Conservation (phyloP, 2,113 vertebrate species). For the Petaurus breviceps region DNA sequence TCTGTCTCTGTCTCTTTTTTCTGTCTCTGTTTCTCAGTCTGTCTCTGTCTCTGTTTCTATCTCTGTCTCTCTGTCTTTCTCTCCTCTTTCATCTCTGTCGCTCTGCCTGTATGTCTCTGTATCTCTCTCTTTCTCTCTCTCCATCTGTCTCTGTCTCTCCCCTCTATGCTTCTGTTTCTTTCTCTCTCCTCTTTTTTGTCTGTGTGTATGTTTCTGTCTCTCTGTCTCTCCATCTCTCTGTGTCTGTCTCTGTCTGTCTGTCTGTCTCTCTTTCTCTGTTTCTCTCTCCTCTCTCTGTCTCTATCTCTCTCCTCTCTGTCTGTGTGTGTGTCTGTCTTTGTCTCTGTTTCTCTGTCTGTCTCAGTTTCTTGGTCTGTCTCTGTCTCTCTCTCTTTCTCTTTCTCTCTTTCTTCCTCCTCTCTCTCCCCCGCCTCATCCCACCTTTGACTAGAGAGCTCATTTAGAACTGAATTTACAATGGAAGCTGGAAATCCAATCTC, state of each 20-base stretch:
- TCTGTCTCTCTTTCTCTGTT: not conserved
- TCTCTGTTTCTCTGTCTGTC: too few relatives aligned
- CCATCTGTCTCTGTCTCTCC: too few relatives aligned
- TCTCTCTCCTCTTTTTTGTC: not conserved
- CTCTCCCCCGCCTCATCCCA: slow-evolving; percentile 10
- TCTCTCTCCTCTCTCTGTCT: not conserved
- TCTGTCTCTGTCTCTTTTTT: not conserved
- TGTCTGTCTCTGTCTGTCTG: not conserved
- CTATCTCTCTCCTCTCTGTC: not conserved
- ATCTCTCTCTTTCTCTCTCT: too few relatives aligned
- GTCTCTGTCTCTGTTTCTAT: not conserved
- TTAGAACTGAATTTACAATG: slow-evolving; percentile 77
- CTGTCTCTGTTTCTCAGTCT: not conserved
- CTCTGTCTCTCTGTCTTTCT: too few relatives aligned
- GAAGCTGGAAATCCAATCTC: slow-evolving; percentile 76
- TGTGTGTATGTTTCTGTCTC: too few relatives aligned
- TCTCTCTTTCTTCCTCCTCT: slow-evolving; percentile 7
- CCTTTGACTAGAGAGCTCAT: slow-evolving; percentile 21
- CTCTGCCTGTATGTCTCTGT: not conserved
- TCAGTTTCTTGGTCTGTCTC: not conserved
- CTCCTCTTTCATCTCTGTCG: too few relatives aligned
- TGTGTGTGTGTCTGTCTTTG: too few relatives aligned
- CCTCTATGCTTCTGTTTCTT: not conserved
- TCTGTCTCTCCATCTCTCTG: too few relatives aligned
- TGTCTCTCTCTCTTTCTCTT: not conserved